Percentiles rank a stretch among this genome's conserved stretches.
Evolutionary conservation across 2,797 vertebrate genomes (phyloP).

Genomic region (Erethizon dorsatum): DNA sequence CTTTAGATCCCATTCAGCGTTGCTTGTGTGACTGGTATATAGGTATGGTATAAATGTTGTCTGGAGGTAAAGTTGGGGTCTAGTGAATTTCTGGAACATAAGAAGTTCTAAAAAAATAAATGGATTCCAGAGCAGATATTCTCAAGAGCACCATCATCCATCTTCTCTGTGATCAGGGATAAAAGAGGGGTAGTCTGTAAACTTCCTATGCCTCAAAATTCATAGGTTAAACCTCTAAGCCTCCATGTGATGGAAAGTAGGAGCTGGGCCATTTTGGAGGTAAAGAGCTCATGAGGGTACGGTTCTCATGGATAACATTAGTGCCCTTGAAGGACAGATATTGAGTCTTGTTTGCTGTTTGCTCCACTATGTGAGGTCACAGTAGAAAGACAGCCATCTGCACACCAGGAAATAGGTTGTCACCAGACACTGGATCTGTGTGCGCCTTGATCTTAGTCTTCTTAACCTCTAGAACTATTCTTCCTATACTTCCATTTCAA

Average conservation of each 20-base stretch:
- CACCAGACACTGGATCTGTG: neutral
- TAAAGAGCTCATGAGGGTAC: neutral
- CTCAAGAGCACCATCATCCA: neutral
- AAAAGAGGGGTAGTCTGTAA: neutral
- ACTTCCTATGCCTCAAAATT: neutral
- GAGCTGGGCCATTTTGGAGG: neutral
- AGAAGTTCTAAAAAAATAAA: neutral
- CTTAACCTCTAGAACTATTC: neutral
- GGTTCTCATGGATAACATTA: neutral
- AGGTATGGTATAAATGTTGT: neutral
- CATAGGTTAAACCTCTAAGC: neutral
- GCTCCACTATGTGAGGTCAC: neutral
- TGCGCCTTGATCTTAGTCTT: neutral
- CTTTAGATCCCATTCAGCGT: neutral
- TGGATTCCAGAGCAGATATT: neutral
- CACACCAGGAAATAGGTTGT: neutral
- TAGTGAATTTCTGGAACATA: neutral
- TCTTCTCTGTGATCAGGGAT: neutral
- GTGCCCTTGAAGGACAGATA: neutral
- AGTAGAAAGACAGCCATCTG: neutral
- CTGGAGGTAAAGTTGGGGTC: neutral
- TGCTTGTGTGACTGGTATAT: neutral
- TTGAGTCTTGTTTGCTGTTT: neutral
- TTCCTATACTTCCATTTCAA: constrained; percentile 1
- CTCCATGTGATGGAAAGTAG: neutral